Base-by-base conservation (phyloP, 2,888 invertebrate species). In the Carcina quercana region DNA sequence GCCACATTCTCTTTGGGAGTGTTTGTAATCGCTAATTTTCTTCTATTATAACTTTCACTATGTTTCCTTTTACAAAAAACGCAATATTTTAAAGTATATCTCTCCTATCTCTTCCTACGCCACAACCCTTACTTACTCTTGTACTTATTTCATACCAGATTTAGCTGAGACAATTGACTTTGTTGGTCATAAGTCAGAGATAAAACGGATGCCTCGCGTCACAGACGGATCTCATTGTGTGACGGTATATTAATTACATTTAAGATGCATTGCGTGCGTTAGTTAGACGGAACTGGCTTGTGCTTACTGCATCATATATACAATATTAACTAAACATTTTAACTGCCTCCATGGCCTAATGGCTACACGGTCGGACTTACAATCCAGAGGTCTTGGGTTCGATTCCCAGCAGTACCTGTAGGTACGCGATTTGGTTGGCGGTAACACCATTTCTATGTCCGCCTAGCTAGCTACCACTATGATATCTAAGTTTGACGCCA, bases 111-210 rank as follows among this genome's bases (percentile, higher is more conserved):
- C 41, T 35, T 26, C 17, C 21, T 25, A 8, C 28, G 33, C 34
- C 12, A 20, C 21, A 17, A 15, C 13, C 28, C 36, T 37, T 31
- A 30, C 25, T 3, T 3, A 28, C n/a, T 39, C 20, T 40, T 46
- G 49, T 43, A 49, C 51, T 74, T 73, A 65, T 73, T 72, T 56
- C 41, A 45, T 46, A 42, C 43, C 73, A 61, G 62, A 74, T 74
- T 69, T 76, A 75, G 70, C 66, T 47, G 57, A 68, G 65, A 78
- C 79, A 79, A 79, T 79, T 78, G 78, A 73, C 73, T 74, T 59
- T 57, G 59, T 60, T 55, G 57, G 54, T 64, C 61, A 62, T 71
- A 72, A 72, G 70, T 74, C 72, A 72, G 66, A 74, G 62, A 69
- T 70, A 65, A 76, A 79, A 74, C 75, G 74, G 70, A 78, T 72